A percentile compares a stretch with the other conserved stretches of the same genome.
Evolutionary conservation across 23 tunicate genomes (phyloP).

Genomic region (Oikopleura dioica): DNA sequence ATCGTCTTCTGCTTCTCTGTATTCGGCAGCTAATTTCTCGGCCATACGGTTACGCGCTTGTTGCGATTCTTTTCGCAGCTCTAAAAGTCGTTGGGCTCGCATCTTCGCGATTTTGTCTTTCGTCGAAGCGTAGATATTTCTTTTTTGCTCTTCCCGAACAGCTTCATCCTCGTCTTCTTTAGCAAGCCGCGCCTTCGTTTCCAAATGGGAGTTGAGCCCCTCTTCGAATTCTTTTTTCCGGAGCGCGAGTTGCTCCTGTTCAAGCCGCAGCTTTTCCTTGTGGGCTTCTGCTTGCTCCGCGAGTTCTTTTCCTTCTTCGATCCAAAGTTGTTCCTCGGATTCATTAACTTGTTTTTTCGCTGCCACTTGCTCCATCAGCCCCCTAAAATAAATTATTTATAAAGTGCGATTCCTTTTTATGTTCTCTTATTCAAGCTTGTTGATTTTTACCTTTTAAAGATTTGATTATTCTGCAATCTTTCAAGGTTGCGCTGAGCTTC

Average conservation of each 20-base stretch:
- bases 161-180: neutral
- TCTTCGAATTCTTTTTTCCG: neutral
- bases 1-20: constrained; percentile 8
- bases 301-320: neutral
- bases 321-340: neutral
- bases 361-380: neutral
- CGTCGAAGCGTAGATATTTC: neutral
- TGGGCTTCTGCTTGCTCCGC: neutral
- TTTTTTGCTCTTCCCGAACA: neutral
- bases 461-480: no score
- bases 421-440: neutral
- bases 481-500: no score
- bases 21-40: neutral
- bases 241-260: neutral
- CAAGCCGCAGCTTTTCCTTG: neutral
- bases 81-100: neutral
- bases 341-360: neutral
- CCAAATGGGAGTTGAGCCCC: neutral
- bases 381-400: neutral
- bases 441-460: no score
- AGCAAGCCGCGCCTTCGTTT: neutral
- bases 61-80: neutral
- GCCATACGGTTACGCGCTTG: constrained; percentile 3
- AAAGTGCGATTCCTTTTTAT: neutral
- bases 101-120: neutral